Conservation (phyloP, 2,888 invertebrate genomes). For the Drosophila kuntzei region DNA sequence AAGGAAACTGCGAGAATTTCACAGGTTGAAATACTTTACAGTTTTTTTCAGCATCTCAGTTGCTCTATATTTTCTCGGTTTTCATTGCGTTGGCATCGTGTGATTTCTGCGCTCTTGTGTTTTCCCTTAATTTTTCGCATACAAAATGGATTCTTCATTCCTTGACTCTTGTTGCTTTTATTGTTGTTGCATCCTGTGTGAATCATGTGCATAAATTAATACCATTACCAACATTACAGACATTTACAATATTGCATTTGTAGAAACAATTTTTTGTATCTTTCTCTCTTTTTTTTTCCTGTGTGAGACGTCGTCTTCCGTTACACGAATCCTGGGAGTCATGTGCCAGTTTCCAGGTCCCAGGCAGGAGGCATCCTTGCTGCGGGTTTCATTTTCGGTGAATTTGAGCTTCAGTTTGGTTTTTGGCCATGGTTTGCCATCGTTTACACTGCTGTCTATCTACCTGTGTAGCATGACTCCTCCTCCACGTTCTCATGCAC, state of each 20-base stretch:
- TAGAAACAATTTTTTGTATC: slow-evolving; percentile 47
- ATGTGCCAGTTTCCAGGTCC: slow-evolving; percentile 20
- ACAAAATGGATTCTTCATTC: slow-evolving; percentile 28
- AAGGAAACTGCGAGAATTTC: slow-evolving; percentile 3
- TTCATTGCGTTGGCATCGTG: slow-evolving; percentile 1
- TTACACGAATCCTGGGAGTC: slow-evolving; percentile 46
- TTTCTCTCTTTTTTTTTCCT: not conserved
- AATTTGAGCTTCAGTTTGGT: slow-evolving; percentile 71
- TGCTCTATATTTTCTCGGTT: slow-evolving; percentile 1
- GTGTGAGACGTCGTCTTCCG: slow-evolving; percentile 37
- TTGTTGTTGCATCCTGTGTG: slow-evolving; percentile 52
- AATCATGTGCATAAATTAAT: slow-evolving; percentile 78
- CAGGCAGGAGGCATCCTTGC: slow-evolving; percentile 11
- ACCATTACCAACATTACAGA: slow-evolving; percentile 62
- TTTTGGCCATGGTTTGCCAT: slow-evolving; percentile 65
- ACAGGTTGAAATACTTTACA: slow-evolving; percentile 11
- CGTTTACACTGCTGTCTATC: slow-evolving; percentile 45
- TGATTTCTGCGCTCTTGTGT: slow-evolving; percentile 10
- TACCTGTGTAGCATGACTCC: slow-evolving; percentile 36
- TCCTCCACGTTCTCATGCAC: not conserved
- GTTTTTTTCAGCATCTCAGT: slow-evolving; percentile 12
- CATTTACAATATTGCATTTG: slow-evolving; percentile 78
- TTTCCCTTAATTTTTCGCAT: slow-evolving; percentile 50
- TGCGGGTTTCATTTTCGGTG: slow-evolving; percentile 45
- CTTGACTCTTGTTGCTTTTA: not conserved